phyloP scores from a whole-genome alignment of 2,113 vertebrate species.

The Solea solea region DNA sequence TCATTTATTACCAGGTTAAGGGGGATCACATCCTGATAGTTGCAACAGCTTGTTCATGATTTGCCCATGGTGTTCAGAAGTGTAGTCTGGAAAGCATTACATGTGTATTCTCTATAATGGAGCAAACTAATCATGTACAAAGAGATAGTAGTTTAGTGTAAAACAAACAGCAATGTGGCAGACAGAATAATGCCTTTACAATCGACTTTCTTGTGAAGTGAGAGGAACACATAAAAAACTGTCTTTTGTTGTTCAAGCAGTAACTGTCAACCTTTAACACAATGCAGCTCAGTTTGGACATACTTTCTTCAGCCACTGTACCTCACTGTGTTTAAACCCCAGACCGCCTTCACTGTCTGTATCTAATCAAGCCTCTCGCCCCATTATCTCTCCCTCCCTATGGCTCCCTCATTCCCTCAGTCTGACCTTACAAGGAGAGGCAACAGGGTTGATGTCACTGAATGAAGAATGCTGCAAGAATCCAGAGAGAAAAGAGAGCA shows the following conservation, averaged over 20 bases:
- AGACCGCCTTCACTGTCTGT: conserved; percentile 68
- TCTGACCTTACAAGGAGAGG: conserved; percentile 88
- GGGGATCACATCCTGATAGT: conserved; percentile 25
- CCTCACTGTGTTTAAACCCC: conserved; percentile 46
- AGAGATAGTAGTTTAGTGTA: conserved; percentile 8
- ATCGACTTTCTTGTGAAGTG: conserved; percentile 33
- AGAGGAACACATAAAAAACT: conserved; percentile 5
- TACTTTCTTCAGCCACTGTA: conserved; percentile 27
- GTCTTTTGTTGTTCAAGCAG: neutral
- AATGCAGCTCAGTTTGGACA: conserved; percentile 2
- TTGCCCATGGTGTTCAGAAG: neutral
- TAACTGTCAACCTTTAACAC: conserved; percentile 6
- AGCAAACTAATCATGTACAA: neutral
- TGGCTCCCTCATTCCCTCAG: conserved; percentile 70
- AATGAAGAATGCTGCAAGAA: conserved; percentile 84
- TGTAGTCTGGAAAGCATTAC: conserved; percentile 1
- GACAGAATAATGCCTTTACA: conserved; percentile 21
- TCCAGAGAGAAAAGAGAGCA: conserved; percentile 68
- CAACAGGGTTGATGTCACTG: conserved; percentile 84
- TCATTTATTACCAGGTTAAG: conserved; percentile 20
- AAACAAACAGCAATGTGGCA: conserved; percentile 38
- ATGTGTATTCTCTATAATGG: conserved; percentile 6
- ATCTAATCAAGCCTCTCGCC: conserved; percentile 77
- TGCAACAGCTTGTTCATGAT: neutral
- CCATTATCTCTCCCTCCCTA: conserved; percentile 77